Evolutionary conservation across 2,113 vertebrate genomes (phyloP), one percentile per base, ranked within the genome.

Genomic region (Anolis carolinensis): DNA sequence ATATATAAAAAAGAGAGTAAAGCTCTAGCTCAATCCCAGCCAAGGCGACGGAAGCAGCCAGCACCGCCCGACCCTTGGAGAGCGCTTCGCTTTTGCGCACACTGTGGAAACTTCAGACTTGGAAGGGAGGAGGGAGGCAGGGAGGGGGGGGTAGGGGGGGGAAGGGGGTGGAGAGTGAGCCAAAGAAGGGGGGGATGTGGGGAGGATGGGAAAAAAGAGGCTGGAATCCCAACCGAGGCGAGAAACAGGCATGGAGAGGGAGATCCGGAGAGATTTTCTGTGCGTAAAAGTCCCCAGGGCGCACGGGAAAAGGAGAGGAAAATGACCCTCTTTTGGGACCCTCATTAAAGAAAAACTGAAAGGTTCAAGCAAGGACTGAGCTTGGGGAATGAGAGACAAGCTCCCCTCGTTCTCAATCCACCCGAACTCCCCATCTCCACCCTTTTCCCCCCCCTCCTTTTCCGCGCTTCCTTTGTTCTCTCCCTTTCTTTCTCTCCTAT

Each of bases 81-180:
- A 67, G 55, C 67, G 55, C 39, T 63, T 82, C 79, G 86, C 86
- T 67, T 88, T 87, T 80, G 90, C 83, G 63, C 88, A 87, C 89
- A 84, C 20, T 68, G 39, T 13, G 90, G 90, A 91, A 90, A 92
- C 89, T 90, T 91, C 90, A 84, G 90, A 90, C 88, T 86, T 90
- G 44, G 78, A 32, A 82, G 59, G 86, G 71, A 78, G 82, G 77
- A 36, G 50, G 86, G 68, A 9, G 87, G 76, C 79, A 44, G 8
- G 84, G 52, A 67, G 83, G 55, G 75, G 32, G 62, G 44, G 81
- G 71, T 30, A 63, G 79, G 63, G 85, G 76, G 68, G 85, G 67
- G 87, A 63, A 79, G 89, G 20, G 83, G 84, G 50, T 6, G 59
- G 88, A 68, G 5, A 79, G 70, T 73, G 44, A 14, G 84, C 52